A percentile compares a stretch with the other conserved stretches of the same genome.
Evolutionary conservation across 2,113 vertebrate species (phyloP).

Genomic region (Papio anubis): DNA sequence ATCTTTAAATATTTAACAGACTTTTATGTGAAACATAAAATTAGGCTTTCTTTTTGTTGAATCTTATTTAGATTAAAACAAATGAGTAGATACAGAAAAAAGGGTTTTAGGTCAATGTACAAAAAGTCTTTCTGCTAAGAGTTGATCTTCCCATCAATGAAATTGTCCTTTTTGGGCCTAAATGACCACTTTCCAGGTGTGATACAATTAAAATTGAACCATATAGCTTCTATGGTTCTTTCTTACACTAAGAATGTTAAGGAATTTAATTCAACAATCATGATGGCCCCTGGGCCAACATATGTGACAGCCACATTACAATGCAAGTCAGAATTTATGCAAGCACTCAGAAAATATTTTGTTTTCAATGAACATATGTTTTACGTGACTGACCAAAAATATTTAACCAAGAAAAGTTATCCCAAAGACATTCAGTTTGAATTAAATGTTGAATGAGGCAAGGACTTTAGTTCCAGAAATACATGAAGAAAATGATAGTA

Average conservation of each 20-base stretch:
- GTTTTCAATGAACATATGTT: not conserved
- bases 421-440: not conserved
- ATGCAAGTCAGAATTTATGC: not conserved
- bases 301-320: not conserved
- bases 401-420: not conserved
- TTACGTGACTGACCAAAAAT: not conserved
- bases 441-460: not conserved
- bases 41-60: conserved; percentile 11
- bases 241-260: not conserved
- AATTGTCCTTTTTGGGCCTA: not conserved
- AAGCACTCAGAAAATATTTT: not conserved
- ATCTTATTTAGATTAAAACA: conserved; percentile 44
- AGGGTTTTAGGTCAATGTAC: not conserved
- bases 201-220: not conserved
- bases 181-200: not conserved
- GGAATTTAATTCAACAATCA: not conserved
- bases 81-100: not conserved
- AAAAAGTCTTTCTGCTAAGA: not conserved
- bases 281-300: not conserved
- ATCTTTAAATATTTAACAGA: conserved; percentile 64
- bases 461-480: not conserved
- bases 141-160: not conserved
- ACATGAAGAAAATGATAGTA: not conserved
- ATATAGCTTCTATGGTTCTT: not conserved
- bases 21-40: conserved; percentile 59